Evolutionary conservation across 2,113 vertebrate species (phyloP).

Genomic region (Electrona antarctica): DNA sequence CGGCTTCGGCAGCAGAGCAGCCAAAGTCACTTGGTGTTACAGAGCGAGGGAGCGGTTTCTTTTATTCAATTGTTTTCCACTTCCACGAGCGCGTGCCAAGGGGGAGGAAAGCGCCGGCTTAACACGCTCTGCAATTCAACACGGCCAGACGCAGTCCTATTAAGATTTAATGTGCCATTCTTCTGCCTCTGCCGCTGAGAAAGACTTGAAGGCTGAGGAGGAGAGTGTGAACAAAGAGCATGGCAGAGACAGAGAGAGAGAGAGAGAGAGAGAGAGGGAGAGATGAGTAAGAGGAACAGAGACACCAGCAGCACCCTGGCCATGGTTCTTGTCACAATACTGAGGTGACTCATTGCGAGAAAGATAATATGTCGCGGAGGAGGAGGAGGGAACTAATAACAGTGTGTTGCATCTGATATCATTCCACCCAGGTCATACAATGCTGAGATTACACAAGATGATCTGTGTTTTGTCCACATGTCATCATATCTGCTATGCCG

Average conservation of each 20-base stretch:
- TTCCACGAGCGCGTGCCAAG: constrained; percentile 78
- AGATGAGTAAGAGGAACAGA: constrained; percentile 34
- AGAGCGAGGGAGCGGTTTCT: constrained; percentile 71
- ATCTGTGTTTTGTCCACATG: constrained; percentile 57
- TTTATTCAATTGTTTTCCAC: constrained; percentile 82
- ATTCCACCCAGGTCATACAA: constrained; percentile 30
- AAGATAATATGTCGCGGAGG: constrained; percentile 25
- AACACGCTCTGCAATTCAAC: constrained; percentile 81
- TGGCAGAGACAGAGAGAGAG: constrained; percentile 56
- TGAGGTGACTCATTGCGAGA: constrained; percentile 45
- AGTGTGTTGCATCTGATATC: constrained; percentile 17
- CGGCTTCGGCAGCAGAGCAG: constrained; percentile 62
- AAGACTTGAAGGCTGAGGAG: constrained; percentile 67
- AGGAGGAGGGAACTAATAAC: constrained; percentile 32
- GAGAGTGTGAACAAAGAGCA: constrained; percentile 77
- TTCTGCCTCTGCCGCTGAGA: constrained; percentile 77
- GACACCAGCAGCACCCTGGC: constrained; percentile 43
- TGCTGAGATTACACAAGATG: constrained; percentile 42
- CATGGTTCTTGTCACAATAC: constrained; percentile 46
- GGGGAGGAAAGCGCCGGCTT: constrained; percentile 78
- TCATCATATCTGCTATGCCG: constrained; percentile 35
- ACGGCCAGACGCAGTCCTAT: constrained; percentile 82
- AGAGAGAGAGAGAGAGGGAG: constrained; percentile 51
- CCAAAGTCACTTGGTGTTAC: constrained; percentile 71
- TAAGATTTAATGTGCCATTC: constrained; percentile 84